Evolutionary conservation across 2,113 vertebrate species (phyloP).

Genomic region (Daubentonia madagascariensis): DNA sequence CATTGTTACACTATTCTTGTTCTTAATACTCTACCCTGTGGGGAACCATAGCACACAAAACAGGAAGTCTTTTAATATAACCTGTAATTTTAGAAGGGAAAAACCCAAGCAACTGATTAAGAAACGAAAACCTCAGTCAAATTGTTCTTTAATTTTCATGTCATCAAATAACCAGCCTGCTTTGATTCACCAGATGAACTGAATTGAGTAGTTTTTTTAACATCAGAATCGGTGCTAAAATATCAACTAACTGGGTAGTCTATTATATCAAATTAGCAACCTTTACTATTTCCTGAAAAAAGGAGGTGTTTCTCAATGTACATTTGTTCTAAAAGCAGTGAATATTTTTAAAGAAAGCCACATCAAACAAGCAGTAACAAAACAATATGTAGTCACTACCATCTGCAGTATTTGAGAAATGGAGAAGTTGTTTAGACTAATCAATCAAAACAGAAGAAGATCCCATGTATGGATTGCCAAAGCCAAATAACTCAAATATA

Average conservation of each 20-base stretch:
- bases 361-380: background rate
- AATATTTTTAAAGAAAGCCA: background rate
- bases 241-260: background rate
- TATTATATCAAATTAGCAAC: background rate
- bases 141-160: background rate
- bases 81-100: conserved; percentile 50
- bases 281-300: background rate
- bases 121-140: conserved; percentile 40
- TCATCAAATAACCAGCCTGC: background rate
- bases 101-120: conserved; percentile 45
- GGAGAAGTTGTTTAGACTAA: background rate
- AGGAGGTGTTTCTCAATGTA: background rate
- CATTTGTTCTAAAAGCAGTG: background rate
- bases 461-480: background rate
- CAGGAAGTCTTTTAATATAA: conserved; percentile 52
- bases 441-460: background rate
- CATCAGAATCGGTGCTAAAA: background rate
- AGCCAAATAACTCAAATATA: background rate
- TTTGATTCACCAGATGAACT: background rate
- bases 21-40: background rate
- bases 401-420: background rate
- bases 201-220: background rate
- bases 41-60: conserved; percentile 15
- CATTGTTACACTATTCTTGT: conserved; percentile 18
- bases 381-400: background rate